Evolutionary conservation across 2,113 vertebrate species (phyloP).

Genomic region (Hyaena hyaena): DNA sequence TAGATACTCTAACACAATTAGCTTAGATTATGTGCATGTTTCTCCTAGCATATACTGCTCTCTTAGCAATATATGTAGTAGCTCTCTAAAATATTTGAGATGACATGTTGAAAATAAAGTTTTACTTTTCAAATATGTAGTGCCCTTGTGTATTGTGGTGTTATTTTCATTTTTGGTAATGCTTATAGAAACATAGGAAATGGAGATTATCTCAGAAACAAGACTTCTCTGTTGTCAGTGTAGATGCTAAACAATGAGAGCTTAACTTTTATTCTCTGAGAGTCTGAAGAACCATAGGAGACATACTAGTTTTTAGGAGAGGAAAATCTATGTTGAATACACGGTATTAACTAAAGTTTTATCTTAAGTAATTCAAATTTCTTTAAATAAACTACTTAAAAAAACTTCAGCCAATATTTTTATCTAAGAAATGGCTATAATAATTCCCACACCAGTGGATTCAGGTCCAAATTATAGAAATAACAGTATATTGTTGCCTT

Average conservation of each 20-base stretch:
- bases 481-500: neutral
- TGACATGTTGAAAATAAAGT: neutral
- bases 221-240: neutral
- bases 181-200: neutral
- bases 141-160: rapidly evolving
- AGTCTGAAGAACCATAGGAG: neutral
- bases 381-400: neutral
- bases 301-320: neutral
- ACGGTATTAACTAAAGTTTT: neutral
- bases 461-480: neutral
- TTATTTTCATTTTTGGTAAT: neutral
- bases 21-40: neutral
- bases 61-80: neutral
- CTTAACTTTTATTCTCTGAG: neutral
- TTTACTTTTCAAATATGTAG: neutral
- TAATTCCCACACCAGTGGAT: neutral
- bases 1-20: neutral
- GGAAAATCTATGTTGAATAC: neutral
- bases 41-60: neutral
- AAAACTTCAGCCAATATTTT: neutral
- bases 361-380: neutral
- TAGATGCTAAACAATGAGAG: no score
- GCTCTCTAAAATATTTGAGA: neutral
- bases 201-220: no score
- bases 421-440: neutral